Base-by-base conservation (phyloP, 2,888 invertebrate species). In the Drepanosiphum platanoidis region DNA sequence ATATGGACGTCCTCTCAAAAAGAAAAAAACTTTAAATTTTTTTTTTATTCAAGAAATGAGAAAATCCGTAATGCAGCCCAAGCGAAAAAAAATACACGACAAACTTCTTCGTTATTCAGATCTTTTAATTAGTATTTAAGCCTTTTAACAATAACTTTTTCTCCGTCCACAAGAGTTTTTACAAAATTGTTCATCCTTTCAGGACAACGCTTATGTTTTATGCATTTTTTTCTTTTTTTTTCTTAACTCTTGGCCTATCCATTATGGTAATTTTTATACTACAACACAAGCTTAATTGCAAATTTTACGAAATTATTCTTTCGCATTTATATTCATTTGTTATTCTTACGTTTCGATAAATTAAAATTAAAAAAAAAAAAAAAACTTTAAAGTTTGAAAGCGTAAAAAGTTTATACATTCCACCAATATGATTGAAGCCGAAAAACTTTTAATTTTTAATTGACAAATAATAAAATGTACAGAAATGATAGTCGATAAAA, bases 71-170 rank as follows among this genome's bases (percentile, higher is more conserved):
- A 30, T 52, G 34, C 34, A 83, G 36, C 52, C 58, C n/a, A 22
- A 83, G 74, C 61, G 34, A 64, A 83, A 74, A n/a, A 66, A 68
- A 77, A 75, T 58, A 77, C 52, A 75, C 39, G 46, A 36, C 52
- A 68, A 84, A 84, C 52, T 84, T 84, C 68, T 84, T 58, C 30
- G 52, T 66, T 84, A 66, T 77, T 46, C 75, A 58, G 84, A 75
- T 84, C 68, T 77, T 83, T 83, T 84, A 84, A 84, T 84, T 84
- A 84, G 84, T 77, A 70, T 84, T 68, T 84, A 84, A 84, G 75
- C 77, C 75, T 84, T 84, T 84, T 68, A 77, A 84, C 84, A 77
- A 84, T 84, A 84, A 84, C 75, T 75, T 75, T 83, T 52, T 72
- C 66, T 42, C 46, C 42, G 8, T n/a, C 46, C 66, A 27, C 30